Evolutionary conservation across 2,113 vertebrate genomes (phyloP).

Genomic region (Notarius quadriscutis): DNA sequence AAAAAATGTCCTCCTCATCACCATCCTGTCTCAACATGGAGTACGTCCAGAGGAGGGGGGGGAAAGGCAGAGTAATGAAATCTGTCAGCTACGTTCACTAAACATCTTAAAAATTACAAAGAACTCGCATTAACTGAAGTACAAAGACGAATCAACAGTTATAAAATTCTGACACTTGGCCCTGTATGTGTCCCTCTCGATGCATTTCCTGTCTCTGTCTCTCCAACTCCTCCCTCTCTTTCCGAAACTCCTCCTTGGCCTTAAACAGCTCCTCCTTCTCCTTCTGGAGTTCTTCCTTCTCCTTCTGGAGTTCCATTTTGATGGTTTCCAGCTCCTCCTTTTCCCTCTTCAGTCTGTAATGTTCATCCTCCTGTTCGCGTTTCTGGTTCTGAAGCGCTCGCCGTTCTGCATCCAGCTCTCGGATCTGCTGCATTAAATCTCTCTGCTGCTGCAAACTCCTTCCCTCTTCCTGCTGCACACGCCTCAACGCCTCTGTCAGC

Average conservation of each 20-base stretch:
- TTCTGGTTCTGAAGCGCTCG: constrained; percentile 63
- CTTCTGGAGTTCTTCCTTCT: constrained; percentile 58
- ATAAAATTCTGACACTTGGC: constrained; percentile 48
- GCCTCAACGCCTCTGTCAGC: constrained; percentile 67
- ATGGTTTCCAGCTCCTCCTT: constrained; percentile 61
- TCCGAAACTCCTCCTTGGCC: constrained; percentile 55
- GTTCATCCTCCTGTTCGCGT: constrained; percentile 65
- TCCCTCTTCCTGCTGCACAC: constrained; percentile 66
- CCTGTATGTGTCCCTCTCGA: constrained; percentile 45
- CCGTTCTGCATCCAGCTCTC: constrained; percentile 62
- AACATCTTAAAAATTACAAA: constrained; percentile 49
- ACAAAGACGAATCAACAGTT: constrained; percentile 39
- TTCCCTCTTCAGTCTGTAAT: constrained; percentile 56
- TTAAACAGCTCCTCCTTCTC: constrained; percentile 54
- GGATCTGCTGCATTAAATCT: constrained; percentile 63
- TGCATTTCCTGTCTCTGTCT: constrained; percentile 48
- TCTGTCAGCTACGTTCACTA: constrained; percentile 30
- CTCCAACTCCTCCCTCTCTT: constrained; percentile 55
- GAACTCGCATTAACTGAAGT: background rate
- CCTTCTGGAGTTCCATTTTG: constrained; percentile 56
- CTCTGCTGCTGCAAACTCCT: constrained; percentile 66
- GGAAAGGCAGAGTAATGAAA: constrained; percentile 24
- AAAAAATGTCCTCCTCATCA: background rate
- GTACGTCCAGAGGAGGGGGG: constrained; percentile 23
- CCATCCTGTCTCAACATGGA: background rate